Base-by-base conservation (phyloP, 2,113 vertebrate genomes). In the Ctenodactylus gundi region DNA sequence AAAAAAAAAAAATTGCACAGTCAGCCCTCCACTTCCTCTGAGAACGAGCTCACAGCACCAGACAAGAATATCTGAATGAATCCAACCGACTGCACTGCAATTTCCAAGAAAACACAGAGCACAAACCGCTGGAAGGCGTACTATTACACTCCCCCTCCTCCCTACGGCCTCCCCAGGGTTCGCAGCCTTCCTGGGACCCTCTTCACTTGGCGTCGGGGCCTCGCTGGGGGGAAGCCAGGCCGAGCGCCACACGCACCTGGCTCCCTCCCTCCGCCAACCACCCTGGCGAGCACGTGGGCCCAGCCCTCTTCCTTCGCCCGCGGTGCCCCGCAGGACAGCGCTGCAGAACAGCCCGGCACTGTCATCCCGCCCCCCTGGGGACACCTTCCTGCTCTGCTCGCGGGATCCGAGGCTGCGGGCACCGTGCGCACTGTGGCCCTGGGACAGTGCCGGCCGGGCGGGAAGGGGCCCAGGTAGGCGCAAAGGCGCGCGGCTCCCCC, bases 11-110 rank as follows among this genome's bases (percentile, higher is more conserved):
- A 81, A 82, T 31, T 97, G 91, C 94, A 95, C 91, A 86, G 93
- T 93, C 98, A 98, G 97, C 92, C 96, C 97, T 96, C 97, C 97
- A 97, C 98, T 98, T 98, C 98, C 98, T 98, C 97, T 96, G 96
- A 97, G 96, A 97, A 91, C 83, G 93, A 75, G 96, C 97, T 98
- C 81, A 3, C 86, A 93, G 86, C 70, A 87, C 62, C 85, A 97
- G 90, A 92, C 62, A 4, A 92, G 96, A 97, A 83, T 68, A 88
- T 85, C 93, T n/a, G 55, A 98, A 94, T 68, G 89, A 94, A 98
- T 97, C 97, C 97, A 98, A 97, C 81, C 96, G 94, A 95, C 60
- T 95, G 96, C 89, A 2, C 93, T 95, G 96, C 90, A 76, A 39
- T 97, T 98, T 98, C 98, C 98, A 98, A 98, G 98, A 98, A 98